Conservation (phyloP, 2,888 invertebrate species). For the Prostheceraeus crozeri region DNA sequence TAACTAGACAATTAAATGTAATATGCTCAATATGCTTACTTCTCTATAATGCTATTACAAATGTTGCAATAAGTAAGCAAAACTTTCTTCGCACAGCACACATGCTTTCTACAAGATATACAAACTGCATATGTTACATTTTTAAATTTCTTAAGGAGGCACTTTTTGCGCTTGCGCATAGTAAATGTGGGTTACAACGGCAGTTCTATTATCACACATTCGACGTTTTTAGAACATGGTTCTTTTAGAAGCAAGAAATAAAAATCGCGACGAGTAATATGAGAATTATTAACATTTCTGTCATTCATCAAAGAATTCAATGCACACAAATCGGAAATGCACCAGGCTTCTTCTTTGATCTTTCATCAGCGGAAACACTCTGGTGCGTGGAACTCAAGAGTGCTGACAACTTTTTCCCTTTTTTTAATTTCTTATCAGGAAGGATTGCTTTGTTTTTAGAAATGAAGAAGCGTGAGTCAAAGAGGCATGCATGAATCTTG, state of each 20-base stretch:
- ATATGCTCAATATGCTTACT: too few relatives aligned
- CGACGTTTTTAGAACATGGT: neutral
- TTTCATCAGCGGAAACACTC: neutral
- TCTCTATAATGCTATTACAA: too few relatives aligned
- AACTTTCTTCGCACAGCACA: too few relatives aligned
- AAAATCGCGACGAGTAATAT: neutral
- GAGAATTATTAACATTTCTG: neutral
- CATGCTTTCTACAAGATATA: too few relatives aligned
- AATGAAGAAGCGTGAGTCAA: neutral
- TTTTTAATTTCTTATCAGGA: neutral
- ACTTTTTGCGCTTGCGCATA: too few relatives aligned
- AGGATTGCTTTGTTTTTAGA: slow-evolving; percentile 15
- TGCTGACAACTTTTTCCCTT: neutral
- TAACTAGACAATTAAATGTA: too few relatives aligned
- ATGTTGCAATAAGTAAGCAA: too few relatives aligned
- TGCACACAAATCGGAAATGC: neutral
- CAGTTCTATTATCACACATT: too few relatives aligned
- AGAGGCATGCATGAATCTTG: too few relatives aligned
- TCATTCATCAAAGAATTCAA: neutral
- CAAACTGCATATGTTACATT: too few relatives aligned
- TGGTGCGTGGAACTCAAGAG: slow-evolving; percentile 4
- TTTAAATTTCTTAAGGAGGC: too few relatives aligned
- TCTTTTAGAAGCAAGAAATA: neutral
- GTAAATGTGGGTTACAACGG: too few relatives aligned
- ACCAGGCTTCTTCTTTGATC: neutral